Percentiles rank a stretch among this genome's conserved stretches.
phyloP scores from a whole-genome alignment of 2,113 vertebrate species.

The Spilogale gracilis region DNA sequence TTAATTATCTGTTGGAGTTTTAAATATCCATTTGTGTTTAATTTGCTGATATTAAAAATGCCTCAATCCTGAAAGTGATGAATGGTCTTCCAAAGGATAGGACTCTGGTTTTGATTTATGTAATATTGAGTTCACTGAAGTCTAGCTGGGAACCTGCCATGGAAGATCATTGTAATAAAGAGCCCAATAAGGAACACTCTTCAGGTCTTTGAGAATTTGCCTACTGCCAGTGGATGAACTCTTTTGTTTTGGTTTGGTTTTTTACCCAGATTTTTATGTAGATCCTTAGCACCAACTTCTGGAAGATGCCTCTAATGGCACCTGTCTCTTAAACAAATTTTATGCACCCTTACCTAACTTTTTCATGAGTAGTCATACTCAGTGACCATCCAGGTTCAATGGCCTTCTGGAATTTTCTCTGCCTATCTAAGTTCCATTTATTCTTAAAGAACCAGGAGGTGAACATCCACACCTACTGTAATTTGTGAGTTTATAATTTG shows the following conservation, averaged over 20 bases:
- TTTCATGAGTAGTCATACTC: not conserved
- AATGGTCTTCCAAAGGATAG: constrained; percentile 63
- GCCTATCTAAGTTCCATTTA: not conserved
- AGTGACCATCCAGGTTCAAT: not conserved
- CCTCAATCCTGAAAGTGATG: constrained; percentile 64
- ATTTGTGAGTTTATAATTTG: not conserved
- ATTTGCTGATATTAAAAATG: constrained; percentile 79
- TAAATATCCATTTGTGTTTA: constrained; percentile 80
- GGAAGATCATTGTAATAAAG: constrained; percentile 20
- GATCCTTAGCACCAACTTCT: not conserved
- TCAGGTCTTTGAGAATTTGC: not conserved
- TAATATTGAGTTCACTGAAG: not conserved
- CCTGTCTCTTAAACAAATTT: not conserved
- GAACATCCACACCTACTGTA: not conserved
- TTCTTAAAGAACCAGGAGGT: not conserved
- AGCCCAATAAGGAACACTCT: not conserved
- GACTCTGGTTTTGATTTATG: constrained; percentile 68
- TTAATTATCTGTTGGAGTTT: constrained; percentile 77
- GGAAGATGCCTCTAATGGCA: not conserved
- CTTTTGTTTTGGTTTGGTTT: not conserved
- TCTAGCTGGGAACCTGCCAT: not conserved
- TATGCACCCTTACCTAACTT: not conserved
- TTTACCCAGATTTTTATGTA: not conserved
- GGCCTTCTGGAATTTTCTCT: not conserved
- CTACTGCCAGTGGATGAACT: not conserved